phyloP scores from a whole-genome alignment of 2,113 vertebrate species.

The Hemibagrus wyckioides region DNA sequence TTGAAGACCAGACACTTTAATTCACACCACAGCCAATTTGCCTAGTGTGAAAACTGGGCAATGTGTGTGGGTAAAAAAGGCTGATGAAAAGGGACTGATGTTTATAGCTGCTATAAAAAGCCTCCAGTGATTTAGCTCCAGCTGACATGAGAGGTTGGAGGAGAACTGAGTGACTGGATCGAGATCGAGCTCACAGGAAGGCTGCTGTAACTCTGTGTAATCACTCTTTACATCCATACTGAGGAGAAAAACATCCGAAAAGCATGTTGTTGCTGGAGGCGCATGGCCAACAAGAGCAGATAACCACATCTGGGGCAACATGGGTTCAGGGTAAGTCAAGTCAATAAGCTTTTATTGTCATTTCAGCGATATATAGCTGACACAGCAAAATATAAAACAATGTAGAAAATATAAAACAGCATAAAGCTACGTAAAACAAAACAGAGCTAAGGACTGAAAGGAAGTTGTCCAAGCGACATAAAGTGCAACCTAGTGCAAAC shows the following conservation, averaged over 20 bases:
- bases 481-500: no score
- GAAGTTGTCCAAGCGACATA: no score
- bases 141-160: background rate
- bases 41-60: no score
- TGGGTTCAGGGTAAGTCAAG: no score
- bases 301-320: background rate
- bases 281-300: background rate
- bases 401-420: no score
- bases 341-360: no score
- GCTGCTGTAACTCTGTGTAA: background rate
- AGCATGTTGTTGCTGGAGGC: background rate
- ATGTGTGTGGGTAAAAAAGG: background rate
- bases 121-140: background rate
- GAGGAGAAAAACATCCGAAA: background rate
- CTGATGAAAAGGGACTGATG: background rate
- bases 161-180: background rate
- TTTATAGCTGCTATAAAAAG: background rate
- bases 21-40: no score
- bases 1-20: no score
- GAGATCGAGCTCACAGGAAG: background rate
- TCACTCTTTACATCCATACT: background rate
- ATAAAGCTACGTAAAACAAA: no score
- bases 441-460: no score
- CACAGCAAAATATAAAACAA: no score
- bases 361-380: no score